A percentile compares a stretch with the other conserved stretches of the same genome.
Conservation (phyloP, 2,797 vertebrate species). For the Acanthopagrus latus region DNA sequence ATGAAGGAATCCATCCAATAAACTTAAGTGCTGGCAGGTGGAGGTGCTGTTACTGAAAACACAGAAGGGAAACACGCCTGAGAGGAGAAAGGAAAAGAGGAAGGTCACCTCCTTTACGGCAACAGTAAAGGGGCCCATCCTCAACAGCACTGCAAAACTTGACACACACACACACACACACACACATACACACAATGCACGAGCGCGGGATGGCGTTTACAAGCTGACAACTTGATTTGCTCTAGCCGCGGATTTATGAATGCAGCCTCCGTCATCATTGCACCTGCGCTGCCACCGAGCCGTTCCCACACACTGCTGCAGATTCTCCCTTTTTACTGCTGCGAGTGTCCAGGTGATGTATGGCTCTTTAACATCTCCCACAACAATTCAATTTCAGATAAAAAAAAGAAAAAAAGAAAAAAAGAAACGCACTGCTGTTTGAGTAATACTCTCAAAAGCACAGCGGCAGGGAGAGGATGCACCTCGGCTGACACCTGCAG, state of each 20-base stretch:
- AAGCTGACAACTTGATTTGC: constrained; percentile 80
- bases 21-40: constrained; percentile 44
- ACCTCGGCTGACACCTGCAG: constrained; percentile 77
- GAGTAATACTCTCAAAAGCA: constrained; percentile 69
- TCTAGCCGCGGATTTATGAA: constrained; percentile 74
- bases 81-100: constrained; percentile 18
- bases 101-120: constrained; percentile 76
- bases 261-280: constrained; percentile 62
- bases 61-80: constrained; percentile 38
- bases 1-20: constrained; percentile 62
- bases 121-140: constrained; percentile 64
- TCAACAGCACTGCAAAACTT: constrained; percentile 42
- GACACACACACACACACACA: constrained; percentile 49
- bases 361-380: constrained; percentile 80
- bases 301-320: constrained; percentile 60
- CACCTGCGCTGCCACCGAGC: constrained; percentile 55
- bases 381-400: constrained; percentile 86
- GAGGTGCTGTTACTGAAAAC: constrained; percentile 29
- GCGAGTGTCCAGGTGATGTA: constrained; percentile 78
- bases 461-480: constrained; percentile 61
- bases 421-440: constrained; percentile 59
- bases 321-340: constrained; percentile 57
- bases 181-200: constrained; percentile 51
- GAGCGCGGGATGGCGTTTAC: constrained; percentile 64
- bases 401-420: constrained; percentile 31